Evolutionary conservation across 2,888 invertebrate genomes (phyloP).

Genomic region (Acrobasis repandana): DNA sequence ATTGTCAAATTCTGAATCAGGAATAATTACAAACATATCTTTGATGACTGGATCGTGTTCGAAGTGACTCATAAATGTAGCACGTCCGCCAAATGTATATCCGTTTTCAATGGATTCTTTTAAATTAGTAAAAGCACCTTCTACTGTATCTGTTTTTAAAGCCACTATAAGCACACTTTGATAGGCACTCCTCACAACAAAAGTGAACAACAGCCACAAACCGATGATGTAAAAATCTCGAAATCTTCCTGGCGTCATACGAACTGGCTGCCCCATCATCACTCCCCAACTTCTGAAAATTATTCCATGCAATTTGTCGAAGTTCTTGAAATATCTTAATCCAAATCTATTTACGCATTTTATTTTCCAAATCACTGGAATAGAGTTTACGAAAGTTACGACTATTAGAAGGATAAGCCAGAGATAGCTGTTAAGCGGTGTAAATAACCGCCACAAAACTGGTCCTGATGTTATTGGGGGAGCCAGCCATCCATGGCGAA

Average conservation of each 20-base stretch:
- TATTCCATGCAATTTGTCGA: constrained; percentile 49
- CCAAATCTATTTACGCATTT: constrained; percentile 49
- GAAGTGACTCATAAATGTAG: constrained; percentile 57
- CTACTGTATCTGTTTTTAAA: constrained; percentile 55
- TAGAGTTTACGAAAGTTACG: constrained; percentile 49
- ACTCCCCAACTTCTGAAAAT: constrained; percentile 62
- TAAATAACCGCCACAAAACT: constrained; percentile 58
- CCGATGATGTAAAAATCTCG: constrained; percentile 63
- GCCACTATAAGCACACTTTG: constrained; percentile 68
- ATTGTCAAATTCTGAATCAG: constrained; percentile 55
- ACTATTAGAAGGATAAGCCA: constrained; percentile 58
- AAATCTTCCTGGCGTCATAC: constrained; percentile 55
- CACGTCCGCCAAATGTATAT: constrained; percentile 58
- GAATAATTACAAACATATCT: constrained; percentile 51
- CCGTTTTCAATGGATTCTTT: constrained; percentile 55
- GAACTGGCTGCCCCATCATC: constrained; percentile 60
- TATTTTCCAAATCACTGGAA: constrained; percentile 54
- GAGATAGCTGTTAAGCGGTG: constrained; percentile 62
- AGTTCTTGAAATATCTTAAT: constrained; percentile 49
- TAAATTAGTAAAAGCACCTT: constrained; percentile 55
- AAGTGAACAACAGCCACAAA: constrained; percentile 69
- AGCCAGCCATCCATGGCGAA: constrained; percentile 61
- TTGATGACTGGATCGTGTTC: constrained; percentile 58
- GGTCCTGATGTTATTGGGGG: constrained; percentile 56
- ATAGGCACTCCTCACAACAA: constrained; percentile 63